A percentile compares a stretch with the other conserved stretches of the same genome.
These are phyloP conservation scores for Psilopogon haemacephalus DNA, from an alignment of 2,113 vertebrate species.

Conservation along the genomic window DNA sequence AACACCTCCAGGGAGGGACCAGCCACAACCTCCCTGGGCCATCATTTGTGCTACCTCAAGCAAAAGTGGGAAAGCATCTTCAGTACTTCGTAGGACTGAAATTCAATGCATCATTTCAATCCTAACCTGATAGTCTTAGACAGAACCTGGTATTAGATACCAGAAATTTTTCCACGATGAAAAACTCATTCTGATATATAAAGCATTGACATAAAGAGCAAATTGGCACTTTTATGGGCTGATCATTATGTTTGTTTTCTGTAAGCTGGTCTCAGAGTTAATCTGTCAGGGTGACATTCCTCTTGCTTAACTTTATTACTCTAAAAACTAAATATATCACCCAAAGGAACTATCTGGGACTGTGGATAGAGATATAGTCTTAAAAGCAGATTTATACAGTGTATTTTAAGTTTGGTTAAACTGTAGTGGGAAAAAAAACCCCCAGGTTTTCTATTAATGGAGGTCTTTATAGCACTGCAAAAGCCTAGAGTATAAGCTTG, in stretches of 20 bases:
- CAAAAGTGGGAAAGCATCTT: not conserved
- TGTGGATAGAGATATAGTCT: not conserved
- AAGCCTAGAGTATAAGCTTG: not conserved
- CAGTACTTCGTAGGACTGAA: not conserved
- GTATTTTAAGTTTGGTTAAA: not conserved
- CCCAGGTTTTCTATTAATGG: not conserved
- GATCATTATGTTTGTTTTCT: not conserved
- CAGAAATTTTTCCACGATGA: not conserved
- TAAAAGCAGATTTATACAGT: not conserved
- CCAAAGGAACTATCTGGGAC: not conserved
- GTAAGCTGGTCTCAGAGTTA: not conserved
- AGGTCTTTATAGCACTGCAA: not conserved
- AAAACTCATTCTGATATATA: not conserved
- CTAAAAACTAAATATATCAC: not conserved
- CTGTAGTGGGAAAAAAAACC: not conserved
- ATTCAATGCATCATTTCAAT: not conserved
- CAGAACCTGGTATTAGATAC: not conserved
- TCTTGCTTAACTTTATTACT: not conserved
- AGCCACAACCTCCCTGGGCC: too few species aligned
- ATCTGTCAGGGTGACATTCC: not conserved
- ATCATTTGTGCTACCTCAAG: not conserved
- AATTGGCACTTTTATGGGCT: not conserved
- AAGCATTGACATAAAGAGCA: not conserved
- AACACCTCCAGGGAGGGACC: too few species aligned
- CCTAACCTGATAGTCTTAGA: not conserved